Evolutionary conservation across 2,888 invertebrate species (phyloP).

Genomic region (Bhutanitis thaidina): DNA sequence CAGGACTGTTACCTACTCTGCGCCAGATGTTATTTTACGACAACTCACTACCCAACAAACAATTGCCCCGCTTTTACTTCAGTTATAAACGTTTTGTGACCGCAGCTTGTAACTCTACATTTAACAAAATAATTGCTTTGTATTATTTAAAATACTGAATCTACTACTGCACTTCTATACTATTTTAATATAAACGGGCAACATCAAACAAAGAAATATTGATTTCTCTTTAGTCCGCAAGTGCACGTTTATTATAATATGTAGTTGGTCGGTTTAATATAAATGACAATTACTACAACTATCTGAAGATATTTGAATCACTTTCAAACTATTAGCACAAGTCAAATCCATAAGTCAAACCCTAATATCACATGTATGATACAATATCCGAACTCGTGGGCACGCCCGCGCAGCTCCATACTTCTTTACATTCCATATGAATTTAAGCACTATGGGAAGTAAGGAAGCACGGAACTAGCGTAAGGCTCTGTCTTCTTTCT

Average conservation of each 20-base stretch:
- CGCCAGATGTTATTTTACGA: slow-evolving; percentile 76
- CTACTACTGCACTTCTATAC: neutral
- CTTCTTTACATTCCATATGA: slow-evolving; percentile 99
- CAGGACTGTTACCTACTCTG: slow-evolving; percentile 69
- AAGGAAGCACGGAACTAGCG: slow-evolving; percentile 96
- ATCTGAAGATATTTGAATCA: neutral
- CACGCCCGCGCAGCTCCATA: slow-evolving; percentile 85
- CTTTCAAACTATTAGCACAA: slow-evolving; percentile 31
- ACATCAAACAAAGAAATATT: too few relatives aligned
- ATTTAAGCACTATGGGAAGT: slow-evolving; percentile 93
- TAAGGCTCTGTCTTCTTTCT: slow-evolving; percentile 71
- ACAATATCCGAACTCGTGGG: slow-evolving; percentile 47
- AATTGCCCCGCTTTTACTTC: slow-evolving; percentile 32
- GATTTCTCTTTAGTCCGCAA: neutral
- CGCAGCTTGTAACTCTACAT: slow-evolving; percentile 10
- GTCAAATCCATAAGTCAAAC: slow-evolving; percentile 22
- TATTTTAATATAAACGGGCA: too few relatives aligned
- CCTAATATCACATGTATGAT: slow-evolving; percentile 42
- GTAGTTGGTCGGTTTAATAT: neutral
- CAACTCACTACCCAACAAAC: slow-evolving; percentile 62
- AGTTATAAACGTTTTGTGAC: slow-evolving; percentile 18
- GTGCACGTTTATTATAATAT: too few relatives aligned
- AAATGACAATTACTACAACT: neutral
- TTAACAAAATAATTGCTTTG: slow-evolving; percentile 14
- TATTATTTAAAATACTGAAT: slow-evolving; percentile 3